Conservation (phyloP, 2,797 vertebrate genomes). For the Gobionotothen gibberifrons region DNA sequence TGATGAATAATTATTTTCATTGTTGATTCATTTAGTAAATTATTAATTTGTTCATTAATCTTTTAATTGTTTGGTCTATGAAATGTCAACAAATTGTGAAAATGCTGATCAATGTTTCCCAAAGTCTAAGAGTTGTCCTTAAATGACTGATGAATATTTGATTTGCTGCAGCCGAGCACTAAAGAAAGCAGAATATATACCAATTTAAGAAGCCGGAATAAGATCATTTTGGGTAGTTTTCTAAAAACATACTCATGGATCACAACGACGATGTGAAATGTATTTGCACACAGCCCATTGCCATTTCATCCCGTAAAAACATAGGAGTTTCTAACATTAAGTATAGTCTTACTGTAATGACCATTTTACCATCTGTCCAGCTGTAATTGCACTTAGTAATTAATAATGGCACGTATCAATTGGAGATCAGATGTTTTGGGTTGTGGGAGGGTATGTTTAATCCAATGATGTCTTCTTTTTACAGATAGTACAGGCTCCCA, state of each 20-base stretch:
- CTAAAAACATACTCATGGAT: too few species aligned
- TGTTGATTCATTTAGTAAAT: too few species aligned
- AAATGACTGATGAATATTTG: too few species aligned
- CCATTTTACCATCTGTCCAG: conserved; percentile 55
- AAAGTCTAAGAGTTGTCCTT: too few species aligned
- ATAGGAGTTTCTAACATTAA: not conserved
- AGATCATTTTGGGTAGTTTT: too few species aligned
- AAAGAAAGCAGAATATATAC: too few species aligned
- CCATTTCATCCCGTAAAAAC: conserved; percentile 9
- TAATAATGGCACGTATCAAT: conserved; percentile 88
- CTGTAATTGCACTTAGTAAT: conserved; percentile 89
- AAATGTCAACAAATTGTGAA: too few species aligned
- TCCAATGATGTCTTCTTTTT: conserved; percentile 85
- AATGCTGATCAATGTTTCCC: too few species aligned
- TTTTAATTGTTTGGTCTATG: too few species aligned
- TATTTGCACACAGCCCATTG: not conserved
- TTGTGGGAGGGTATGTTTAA: conserved; percentile 84
- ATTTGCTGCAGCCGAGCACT: too few species aligned
- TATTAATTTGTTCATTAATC: too few species aligned
- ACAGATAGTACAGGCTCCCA: conserved; percentile 85
- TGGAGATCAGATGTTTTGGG: conserved; percentile 85
- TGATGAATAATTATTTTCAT: not conserved
- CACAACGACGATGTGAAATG: not conserved
- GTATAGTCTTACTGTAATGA: conserved; percentile 49
- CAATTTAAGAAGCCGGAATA: too few species aligned